Conservation (phyloP, 1,140 invertebrate genomes). For the Dinoponera quadriceps region DNA sequence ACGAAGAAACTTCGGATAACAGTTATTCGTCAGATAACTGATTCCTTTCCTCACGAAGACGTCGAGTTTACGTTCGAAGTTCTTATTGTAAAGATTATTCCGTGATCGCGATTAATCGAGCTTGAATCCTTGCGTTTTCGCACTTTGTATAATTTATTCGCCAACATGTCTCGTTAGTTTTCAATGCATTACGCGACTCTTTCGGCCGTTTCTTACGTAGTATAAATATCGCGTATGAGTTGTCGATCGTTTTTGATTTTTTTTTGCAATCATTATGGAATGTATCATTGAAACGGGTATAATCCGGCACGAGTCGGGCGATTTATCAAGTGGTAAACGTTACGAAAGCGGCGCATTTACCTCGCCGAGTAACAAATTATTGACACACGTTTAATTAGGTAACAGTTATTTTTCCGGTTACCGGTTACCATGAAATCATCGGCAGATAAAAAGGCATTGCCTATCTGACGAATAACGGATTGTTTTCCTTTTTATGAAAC, state of each 20-base stretch:
- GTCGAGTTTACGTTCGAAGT: neutral
- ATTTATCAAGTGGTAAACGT: neutral
- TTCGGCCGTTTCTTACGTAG: neutral
- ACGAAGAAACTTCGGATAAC: conserved; percentile 9
- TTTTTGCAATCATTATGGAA: neutral
- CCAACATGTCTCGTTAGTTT: too few relatives aligned
- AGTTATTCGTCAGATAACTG: neutral
- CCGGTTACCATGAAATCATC: neutral
- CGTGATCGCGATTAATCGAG: neutral
- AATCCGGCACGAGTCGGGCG: neutral
- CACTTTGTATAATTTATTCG: neutral
- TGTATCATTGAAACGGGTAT: conserved; percentile 6
- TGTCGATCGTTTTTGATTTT: neutral
- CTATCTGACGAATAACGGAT: conserved; percentile 1
- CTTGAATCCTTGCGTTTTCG: neutral
- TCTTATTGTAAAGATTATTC: neutral
- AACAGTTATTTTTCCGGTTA: neutral
- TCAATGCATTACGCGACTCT: neutral
- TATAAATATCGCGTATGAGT: neutral
- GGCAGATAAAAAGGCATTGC: neutral
- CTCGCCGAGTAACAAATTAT: conserved; percentile 5
- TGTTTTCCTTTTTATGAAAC: neutral
- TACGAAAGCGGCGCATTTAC: neutral
- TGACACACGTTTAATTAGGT: neutral
- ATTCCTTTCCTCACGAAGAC: neutral